Percentiles rank a stretch among this genome's conserved stretches.
Evolutionary conservation across 2,797 vertebrate genomes (phyloP).

Genomic region (Sciaenops ocellatus): DNA sequence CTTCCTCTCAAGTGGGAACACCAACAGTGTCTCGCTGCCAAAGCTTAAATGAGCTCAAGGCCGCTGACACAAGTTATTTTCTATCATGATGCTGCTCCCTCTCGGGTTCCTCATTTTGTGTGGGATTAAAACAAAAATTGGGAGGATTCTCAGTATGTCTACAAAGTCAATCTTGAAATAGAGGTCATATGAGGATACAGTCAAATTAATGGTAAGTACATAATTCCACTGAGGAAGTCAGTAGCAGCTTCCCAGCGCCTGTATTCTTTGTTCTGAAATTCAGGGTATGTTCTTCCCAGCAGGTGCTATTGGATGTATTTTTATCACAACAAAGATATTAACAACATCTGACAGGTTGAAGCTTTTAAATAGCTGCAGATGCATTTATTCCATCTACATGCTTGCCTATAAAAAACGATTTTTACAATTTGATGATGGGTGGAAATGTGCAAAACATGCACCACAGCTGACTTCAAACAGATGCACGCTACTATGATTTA

Average conservation of each 20-base stretch:
- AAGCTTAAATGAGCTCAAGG: conserved; percentile 52
- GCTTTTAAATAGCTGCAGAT: conserved; percentile 29
- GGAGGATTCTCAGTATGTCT: conserved; percentile 11
- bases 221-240: background rate
- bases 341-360: conserved; percentile 37
- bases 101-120: conserved; percentile 49
- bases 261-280: conserved; percentile 10
- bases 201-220: background rate
- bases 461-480: conserved; percentile 52
- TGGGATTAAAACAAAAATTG: conserved; percentile 34
- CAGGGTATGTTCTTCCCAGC: background rate
- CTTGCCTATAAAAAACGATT: conserved; percentile 40
- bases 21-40: conserved; percentile 43
- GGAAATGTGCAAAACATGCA: conserved; percentile 61
- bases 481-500: conserved; percentile 37
- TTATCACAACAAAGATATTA: conserved; percentile 27
- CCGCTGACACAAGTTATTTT: conserved; percentile 54
- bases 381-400: conserved; percentile 40
- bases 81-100: conserved; percentile 25
- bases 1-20: conserved; percentile 34
- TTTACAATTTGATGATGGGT: conserved; percentile 64
- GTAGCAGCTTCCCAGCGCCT: background rate
- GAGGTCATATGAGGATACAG: conserved; percentile 46
- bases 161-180: conserved; percentile 25
- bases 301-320: conserved; percentile 25